A percentile compares a stretch with the other conserved stretches of the same genome.
Conservation (phyloP, 2,113 vertebrate species). For the Chlamydotis undulata region DNA sequence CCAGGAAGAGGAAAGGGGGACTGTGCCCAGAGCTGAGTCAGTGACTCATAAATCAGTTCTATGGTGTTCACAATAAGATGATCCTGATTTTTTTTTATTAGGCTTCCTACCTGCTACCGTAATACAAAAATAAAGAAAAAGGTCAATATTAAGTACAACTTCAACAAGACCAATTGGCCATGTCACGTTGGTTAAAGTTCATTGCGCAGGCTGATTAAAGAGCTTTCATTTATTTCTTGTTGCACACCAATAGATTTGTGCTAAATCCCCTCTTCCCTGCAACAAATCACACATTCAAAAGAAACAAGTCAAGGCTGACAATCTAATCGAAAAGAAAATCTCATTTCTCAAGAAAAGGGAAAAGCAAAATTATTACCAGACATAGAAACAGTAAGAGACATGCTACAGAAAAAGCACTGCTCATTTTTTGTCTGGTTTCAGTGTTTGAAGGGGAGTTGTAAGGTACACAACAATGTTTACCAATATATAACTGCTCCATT, state of each 20-base stretch:
- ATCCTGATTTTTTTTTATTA: not conserved
- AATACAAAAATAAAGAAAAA: slow-evolving; percentile 1
- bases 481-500: not conserved
- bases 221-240: not conserved
- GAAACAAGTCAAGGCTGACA: not conserved
- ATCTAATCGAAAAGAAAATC: not conserved
- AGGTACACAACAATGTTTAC: not conserved
- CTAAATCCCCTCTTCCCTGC: not conserved
- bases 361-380: not conserved
- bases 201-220: not conserved
- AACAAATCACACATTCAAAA: not conserved
- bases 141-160: not conserved
- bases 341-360: not conserved
- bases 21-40: not conserved
- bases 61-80: not conserved
- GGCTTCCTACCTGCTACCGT: not conserved
- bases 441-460: not conserved
- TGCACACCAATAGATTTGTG: not conserved
- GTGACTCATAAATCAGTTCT: not conserved
- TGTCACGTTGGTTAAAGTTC: not conserved
- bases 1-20: not conserved
- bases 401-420: not conserved
- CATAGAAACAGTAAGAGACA: not conserved
- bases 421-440: not conserved
- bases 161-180: not conserved